Conservation (phyloP, 2,113 vertebrate genomes). For the Eira barbara region DNA sequence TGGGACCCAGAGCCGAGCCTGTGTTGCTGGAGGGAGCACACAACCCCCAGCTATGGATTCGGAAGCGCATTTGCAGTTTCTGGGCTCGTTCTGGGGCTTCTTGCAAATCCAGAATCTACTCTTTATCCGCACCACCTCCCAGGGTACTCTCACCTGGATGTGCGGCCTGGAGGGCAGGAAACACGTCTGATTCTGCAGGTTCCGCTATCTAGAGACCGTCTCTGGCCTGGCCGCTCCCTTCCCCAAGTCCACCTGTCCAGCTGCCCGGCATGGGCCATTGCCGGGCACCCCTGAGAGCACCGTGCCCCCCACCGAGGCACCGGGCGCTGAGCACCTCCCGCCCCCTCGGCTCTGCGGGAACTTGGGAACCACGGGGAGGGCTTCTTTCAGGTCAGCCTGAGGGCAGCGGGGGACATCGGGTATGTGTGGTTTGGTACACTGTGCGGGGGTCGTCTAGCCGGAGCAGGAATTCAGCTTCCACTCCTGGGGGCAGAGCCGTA, state of each 20-base stretch:
- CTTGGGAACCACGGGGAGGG: neutral
- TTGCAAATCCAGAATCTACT: neutral
- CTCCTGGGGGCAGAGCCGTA: fast-evolving
- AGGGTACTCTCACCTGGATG: neutral
- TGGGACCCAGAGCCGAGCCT: neutral
- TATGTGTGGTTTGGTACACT: neutral
- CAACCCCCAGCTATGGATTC: fast-evolving
- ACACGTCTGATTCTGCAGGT: neutral
- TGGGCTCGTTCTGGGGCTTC: neutral
- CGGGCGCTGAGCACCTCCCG: neutral
- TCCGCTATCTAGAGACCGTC: neutral
- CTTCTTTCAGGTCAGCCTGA: no score
- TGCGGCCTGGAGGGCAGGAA: neutral
- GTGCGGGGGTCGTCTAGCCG: no score
- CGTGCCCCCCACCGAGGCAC: no score
- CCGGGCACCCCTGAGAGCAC: neutral
- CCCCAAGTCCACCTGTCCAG: no score
- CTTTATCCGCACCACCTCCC: neutral
- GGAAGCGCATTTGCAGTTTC: neutral
- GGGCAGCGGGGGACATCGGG: neutral
- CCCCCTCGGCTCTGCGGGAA: neutral
- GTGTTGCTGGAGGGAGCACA: neutral
- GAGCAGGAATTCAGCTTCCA: neutral
- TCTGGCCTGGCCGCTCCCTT: neutral
- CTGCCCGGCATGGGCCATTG: neutral